Evolutionary conservation across 37 sponge, comb jelly and placozoan genomes (phyloP).

Genomic region (Spongilla lacustris): DNA sequence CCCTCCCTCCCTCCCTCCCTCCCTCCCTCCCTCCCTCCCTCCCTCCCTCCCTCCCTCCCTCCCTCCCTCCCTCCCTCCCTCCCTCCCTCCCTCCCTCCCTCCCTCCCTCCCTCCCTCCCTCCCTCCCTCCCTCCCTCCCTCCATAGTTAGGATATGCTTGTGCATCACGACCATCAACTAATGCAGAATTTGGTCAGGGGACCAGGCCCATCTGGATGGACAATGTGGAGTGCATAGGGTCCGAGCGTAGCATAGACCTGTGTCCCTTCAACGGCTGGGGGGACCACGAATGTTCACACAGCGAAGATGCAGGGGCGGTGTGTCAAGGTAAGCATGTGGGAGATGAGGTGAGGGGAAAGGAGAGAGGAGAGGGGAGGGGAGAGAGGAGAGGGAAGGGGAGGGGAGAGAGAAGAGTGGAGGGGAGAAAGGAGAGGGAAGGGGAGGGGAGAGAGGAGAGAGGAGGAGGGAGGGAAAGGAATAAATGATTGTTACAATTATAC

Average conservation of each 20-base stretch:
- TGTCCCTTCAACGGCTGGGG: conserved; percentile 55
- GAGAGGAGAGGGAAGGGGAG: too few relatives aligned
- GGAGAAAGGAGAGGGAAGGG: too few relatives aligned
- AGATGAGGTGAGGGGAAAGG: too few relatives aligned
- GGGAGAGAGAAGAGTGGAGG: too few relatives aligned
- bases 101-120: neutral
- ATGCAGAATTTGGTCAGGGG: conserved; percentile 63
- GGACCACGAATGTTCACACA: conserved; percentile 36
- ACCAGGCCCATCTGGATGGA: conserved; percentile 60
- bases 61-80: neutral
- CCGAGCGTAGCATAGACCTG: conserved; percentile 28
- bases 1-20: too few relatives aligned
- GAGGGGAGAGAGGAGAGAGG: too few relatives aligned
- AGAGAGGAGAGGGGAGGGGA: too few relatives aligned
- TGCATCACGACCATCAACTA: conserved; percentile 11
- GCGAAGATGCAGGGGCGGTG: conserved; percentile 52
- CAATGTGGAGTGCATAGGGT: conserved; percentile 64
- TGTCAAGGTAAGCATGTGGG: conserved; percentile 21
- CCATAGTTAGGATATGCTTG: conserved; percentile 55
- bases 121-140: neutral
- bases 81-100: neutral
- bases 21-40: neutral
- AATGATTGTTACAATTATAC: too few relatives aligned
- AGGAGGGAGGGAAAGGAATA: too few relatives aligned
- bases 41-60: neutral